Evolutionary conservation across 2,797 vertebrate genomes (phyloP), one percentile per base, ranked within the genome.

Genomic region (Poecilia gillii): DNA sequence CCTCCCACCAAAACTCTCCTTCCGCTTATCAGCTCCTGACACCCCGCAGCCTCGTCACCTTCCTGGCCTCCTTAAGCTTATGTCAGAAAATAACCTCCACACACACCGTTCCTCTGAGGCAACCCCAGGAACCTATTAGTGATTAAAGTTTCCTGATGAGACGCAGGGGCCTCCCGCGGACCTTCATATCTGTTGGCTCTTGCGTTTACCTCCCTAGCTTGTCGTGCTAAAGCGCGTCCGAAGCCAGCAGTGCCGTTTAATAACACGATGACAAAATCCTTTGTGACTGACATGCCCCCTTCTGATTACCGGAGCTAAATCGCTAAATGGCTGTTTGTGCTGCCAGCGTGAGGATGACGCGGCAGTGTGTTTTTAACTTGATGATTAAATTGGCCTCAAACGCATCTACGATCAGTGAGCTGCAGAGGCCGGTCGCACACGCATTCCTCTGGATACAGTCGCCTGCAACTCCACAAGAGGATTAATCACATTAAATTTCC

Each of bases 271-370:
- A 64, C 59, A 36, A 36, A 64, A 89, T 89, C 82, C 79, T 86
- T 73, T 79, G 70, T 93, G 92, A 93, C 82, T 90, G 93, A 85
- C 89, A 39, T 72, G 76, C 62, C 77, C 62, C 78, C 82, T 87
- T 81, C 88, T 89, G 89, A 90, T 85, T 90, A 88, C 79, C 47
- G 79, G 85, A 53, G 87, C 90, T 90, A 80, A 92, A 92, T 91
- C 85, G 82, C 88, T 88, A 90, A 93, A 87, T 80, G 82, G 79
- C 59, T 85, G 76, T 90, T 89, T 86, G 49, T 81, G 77, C 88
- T 86, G 70, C 84, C 84, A 55, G 83, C 75, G 47, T 76, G 77
- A 72, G 79, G 80, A 82, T 88, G 88, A 90, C 64, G 64, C 88
- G 89, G 90, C 81, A 81, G 76, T 82, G 80, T 77, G 70, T 88